Base-by-base conservation (phyloP, 2,888 invertebrate species). In the Cephus sareptanus region DNA sequence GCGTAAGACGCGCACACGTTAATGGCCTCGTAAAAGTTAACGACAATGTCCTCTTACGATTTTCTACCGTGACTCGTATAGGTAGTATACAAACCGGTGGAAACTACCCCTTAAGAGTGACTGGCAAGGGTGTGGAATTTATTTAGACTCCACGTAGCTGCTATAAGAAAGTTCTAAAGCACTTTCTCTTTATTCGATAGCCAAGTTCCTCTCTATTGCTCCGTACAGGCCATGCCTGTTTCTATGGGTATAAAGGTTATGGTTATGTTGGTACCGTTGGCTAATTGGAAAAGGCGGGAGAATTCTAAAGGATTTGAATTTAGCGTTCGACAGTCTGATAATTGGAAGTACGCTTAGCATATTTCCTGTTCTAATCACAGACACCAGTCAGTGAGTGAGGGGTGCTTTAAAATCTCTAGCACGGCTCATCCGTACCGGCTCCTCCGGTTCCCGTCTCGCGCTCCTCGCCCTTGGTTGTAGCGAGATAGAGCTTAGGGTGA, bases 1-100 rank as follows among this genome's bases (percentile, higher is more conserved):
- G 85, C 89, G 89, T 89, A 90, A 90, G 89, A 89, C 88, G 87
- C 81, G 86, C 86, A 89, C 90, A 56, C 56, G 90, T 91, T 91
- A 91, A 91, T 89, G 88, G 87, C 89, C 83, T 90, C 91, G 88
- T 91, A 91, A 91, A 91, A 91, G 90, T 91, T 91, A 90, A 91
- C 90, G 91, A 91, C 90, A 90, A 90, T 90, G 91, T 90, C 88
- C 90, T 86, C 87, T 85, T 86, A 87, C 90, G 87, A 89, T 89
- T 88, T 87, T 85, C 85, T 85, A 84, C 85, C 80, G 83, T 56
- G 56, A 56, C 56, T 56, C 56, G 56, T 56, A 23, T 56, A 23
- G 56, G 56, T 56, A 56, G 56, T 23, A 56, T 23, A 56, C 56
- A 23, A 56, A 0, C 56, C 56, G 56, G 9, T 56, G 9, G 56